Evolutionary conservation across 2,113 vertebrate species (phyloP).

Genomic region (Vulpes ferrilata): DNA sequence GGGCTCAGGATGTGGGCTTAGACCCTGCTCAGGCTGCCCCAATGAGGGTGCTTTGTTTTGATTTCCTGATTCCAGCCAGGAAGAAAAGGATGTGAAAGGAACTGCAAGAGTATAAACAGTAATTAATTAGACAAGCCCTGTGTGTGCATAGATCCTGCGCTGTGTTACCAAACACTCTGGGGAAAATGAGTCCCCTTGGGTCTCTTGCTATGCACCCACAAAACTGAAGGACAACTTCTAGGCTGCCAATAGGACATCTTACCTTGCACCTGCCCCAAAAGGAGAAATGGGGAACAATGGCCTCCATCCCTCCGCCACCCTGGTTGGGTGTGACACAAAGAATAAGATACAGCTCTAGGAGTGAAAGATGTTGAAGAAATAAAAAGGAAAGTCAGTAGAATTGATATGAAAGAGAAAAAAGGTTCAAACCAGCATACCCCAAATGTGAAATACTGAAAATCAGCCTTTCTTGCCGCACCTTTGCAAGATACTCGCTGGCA

Average conservation of each 20-base stretch:
- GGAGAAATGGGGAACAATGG: background rate
- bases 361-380: background rate
- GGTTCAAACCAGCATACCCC: background rate
- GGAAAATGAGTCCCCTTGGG: background rate
- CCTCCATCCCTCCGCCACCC: background rate
- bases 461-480: background rate
- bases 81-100: conserved; percentile 51
- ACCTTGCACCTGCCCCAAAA: background rate
- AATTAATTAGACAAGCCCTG: conserved; percentile 63
- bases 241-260: background rate
- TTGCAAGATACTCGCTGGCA: background rate
- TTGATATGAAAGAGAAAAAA: background rate
- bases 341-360: background rate
- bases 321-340: background rate
- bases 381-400: background rate
- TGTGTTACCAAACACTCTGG: background rate
- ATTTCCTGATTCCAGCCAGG: conserved; percentile 60
- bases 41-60: conserved; percentile 44
- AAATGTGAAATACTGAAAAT: background rate
- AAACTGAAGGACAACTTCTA: background rate
- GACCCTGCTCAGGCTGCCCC: background rate
- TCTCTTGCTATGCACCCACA: background rate
- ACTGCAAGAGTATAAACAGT: conserved; percentile 46
- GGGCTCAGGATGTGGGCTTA: background rate
- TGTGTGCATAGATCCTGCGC: background rate